Evolutionary conservation across 2,113 vertebrate species (phyloP).

Genomic region (Pomatorhinus ruficollis): DNA sequence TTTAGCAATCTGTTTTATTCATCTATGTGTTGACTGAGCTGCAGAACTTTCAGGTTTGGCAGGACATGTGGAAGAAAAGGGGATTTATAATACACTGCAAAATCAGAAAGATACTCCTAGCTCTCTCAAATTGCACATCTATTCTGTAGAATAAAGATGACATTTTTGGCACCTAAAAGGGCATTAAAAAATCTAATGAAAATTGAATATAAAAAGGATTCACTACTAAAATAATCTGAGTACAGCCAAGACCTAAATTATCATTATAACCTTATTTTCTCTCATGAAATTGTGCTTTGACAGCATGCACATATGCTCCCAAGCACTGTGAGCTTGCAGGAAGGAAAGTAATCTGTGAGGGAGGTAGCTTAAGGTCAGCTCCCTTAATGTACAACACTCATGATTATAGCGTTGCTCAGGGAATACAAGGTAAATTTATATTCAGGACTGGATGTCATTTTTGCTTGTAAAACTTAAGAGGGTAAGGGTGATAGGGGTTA

Average conservation of each 20-base stretch:
- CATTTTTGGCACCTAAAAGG: not conserved
- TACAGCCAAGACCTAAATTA: conserved; percentile 21
- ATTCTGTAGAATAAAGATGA: not conserved
- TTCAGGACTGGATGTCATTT: not conserved
- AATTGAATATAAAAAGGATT: not conserved
- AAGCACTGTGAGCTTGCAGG: conserved; percentile 9
- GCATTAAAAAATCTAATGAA: not conserved
- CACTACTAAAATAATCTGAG: not conserved
- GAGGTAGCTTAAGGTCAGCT: conserved; percentile 48
- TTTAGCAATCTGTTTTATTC: conserved; percentile 19
- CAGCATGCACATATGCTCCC: conserved; percentile 41
- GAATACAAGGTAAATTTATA: not conserved
- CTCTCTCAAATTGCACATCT: not conserved
- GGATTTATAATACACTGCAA: not conserved
- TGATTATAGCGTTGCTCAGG: not conserved
- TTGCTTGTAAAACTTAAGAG: not conserved
- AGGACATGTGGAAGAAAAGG: not conserved
- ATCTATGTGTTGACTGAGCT: not conserved
- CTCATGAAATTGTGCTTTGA: conserved; percentile 52
- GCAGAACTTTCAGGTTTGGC: conserved; percentile 32
- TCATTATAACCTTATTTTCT: conserved; percentile 50
- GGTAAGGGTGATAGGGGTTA: not conserved
- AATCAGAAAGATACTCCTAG: not conserved
- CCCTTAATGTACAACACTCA: not conserved
- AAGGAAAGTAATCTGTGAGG: conserved; percentile 45